Evolutionary conservation across 2,888 invertebrate species (phyloP), one percentile per base, ranked within the genome.

Genomic region (Morpho deidamia): DNA sequence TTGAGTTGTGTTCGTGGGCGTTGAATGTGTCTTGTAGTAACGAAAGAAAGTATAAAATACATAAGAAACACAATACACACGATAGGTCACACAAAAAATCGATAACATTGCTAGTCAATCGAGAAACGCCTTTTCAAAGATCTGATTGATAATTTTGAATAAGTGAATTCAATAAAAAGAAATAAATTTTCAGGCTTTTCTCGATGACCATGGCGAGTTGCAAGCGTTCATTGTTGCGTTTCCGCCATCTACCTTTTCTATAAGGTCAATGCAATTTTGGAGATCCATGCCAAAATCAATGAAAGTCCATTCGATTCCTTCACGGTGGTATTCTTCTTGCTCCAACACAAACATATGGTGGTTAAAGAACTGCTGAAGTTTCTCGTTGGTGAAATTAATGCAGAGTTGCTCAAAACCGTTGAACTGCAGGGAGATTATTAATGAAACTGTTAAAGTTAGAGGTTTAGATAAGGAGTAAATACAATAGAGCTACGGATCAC

Each of bases 221-320:
- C 88, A 89, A 89, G 87, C 84, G 80, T 81, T 83, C 78, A 74
- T 78, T 68, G 81, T 73, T 69, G 67, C 58, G 63, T 59, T 66
- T 64, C 76, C 76, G 76, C 77, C 72, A 80, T 90, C 80, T 94
- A 97, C 97, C 97, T 98, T 98, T 93, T 98, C 98, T 86, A 98
- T 97, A 73, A 99, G 93, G 87, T 99, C 99, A 91, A 99, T 99
- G 93, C 98, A 99, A 91, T 97, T 97, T 81, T 97, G 93, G 90
- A 99, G 93, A 90, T 99, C 99, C 96, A 99, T 97, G 90, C 99
- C 99, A 89, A 99, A 99, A 92, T 99, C 99, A 92, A 99, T 99
- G 92, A 99, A 99, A 82, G 94, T 94, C 99, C 99, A 99, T 76
- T 95, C 93, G 91, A 99, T 99, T 79, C 98, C 98, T 91, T 99